A percentile compares a stretch with the other conserved stretches of the same genome.
phyloP scores from a whole-genome alignment of 2,113 vertebrate species.

The Meles meles region DNA sequence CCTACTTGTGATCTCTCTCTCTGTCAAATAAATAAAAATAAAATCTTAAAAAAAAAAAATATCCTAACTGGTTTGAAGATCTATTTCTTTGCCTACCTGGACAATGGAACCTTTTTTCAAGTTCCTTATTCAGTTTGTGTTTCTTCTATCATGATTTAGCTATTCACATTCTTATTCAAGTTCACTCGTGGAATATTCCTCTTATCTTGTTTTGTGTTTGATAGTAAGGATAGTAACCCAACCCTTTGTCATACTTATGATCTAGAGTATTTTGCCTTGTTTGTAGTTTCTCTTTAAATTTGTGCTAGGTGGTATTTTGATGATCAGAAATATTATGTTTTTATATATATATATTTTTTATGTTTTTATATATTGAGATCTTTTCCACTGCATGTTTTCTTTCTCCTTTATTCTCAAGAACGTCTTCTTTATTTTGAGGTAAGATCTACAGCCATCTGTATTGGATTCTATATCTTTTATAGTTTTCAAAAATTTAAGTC shows the following conservation, averaged over 20 bases:
- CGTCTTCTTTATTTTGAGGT: neutral
- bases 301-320: neutral
- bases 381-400: neutral
- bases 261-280: slow-evolving; percentile 1
- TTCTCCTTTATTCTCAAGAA: neutral
- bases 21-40: too few species aligned
- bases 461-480: neutral
- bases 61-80: neutral
- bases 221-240: neutral
- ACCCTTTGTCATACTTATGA: neutral
- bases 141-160: slow-evolving; percentile 20
- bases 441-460: neutral
- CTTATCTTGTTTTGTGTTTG: neutral
- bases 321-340: neutral
- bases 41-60: too few species aligned
- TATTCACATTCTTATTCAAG: neutral
- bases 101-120: neutral
- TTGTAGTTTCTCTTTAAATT: slow-evolving; percentile 43
- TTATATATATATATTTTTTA: neutral
- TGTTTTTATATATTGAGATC: neutral
- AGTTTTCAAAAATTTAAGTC: neutral
- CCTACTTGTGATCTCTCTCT: too few species aligned
- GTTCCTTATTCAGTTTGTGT: neutral
- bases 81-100: slow-evolving; percentile 3
- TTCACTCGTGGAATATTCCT: neutral